Conservation (phyloP, 2,888 invertebrate species). For the Mythimna impura region DNA sequence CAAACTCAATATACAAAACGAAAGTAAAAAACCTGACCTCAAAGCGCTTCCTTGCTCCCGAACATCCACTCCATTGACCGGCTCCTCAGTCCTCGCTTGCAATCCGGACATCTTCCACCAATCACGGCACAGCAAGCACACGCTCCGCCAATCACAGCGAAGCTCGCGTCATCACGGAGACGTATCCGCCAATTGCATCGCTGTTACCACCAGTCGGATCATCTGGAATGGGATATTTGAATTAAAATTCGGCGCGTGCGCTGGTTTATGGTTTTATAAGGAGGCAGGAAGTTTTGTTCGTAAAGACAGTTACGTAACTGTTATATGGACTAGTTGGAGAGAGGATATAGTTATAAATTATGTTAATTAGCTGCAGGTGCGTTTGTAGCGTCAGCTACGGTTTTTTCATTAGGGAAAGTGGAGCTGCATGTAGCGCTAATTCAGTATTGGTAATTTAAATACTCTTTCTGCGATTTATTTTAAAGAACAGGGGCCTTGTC, state of each 20-base stretch:
- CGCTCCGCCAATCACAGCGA: constrained; percentile 76
- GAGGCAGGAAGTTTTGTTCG: constrained; percentile 63
- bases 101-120: constrained; percentile 87
- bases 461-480: not conserved
- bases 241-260: constrained; percentile 65
- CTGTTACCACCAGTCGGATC: constrained; percentile 52
- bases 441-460: not conserved
- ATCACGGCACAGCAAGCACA: constrained; percentile 69
- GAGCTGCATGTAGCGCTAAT: not conserved
- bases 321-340: constrained; percentile 60
- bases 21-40: constrained; percentile 77
- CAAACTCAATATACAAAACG: constrained; percentile 20
- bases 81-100: constrained; percentile 83
- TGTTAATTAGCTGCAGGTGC: constrained; percentile 64
- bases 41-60: constrained; percentile 88
- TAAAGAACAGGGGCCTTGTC: no score
- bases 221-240: constrained; percentile 60
- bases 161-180: constrained; percentile 65
- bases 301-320: constrained; percentile 75
- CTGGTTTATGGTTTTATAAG: constrained; percentile 58
- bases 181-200: constrained; percentile 72
- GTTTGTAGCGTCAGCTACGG: constrained; percentile 18
- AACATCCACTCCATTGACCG: constrained; percentile 87
- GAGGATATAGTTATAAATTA: constrained; percentile 63
- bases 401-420: constrained; percentile 30